Percentiles rank a stretch among this genome's conserved stretches.
Evolutionary conservation across 2,797 vertebrate genomes (phyloP).

Genomic region (Molossus molossus): DNA sequence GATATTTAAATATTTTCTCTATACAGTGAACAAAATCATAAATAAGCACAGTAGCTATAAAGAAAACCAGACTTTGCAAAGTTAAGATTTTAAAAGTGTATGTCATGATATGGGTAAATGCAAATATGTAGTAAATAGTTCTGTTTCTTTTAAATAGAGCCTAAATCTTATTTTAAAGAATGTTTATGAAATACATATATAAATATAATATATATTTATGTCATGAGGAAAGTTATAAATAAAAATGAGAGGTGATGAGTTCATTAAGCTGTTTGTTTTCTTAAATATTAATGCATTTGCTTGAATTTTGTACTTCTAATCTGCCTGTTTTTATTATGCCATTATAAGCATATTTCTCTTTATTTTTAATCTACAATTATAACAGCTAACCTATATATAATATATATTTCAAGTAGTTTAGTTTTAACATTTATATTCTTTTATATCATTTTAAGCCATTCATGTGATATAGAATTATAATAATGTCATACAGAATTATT

Average conservation of each 20-base stretch:
- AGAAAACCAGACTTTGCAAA: background rate
- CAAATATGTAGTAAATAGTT: background rate
- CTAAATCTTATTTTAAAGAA: background rate
- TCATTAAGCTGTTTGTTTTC: background rate
- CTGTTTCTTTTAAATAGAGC: background rate
- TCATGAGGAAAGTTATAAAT: background rate
- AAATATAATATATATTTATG: background rate
- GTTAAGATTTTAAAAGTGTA: constrained; percentile 7
- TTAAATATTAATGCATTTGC: background rate
- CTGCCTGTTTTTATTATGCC: background rate
- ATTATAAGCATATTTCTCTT: background rate
- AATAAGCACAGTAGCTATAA: background rate
- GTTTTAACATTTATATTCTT: background rate
- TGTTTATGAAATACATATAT: background rate
- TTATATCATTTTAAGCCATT: background rate
- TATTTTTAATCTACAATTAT: background rate
- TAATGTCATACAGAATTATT: background rate
- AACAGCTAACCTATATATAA: background rate
- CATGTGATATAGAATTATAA: background rate
- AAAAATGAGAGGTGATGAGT: background rate
- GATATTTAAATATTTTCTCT: background rate
- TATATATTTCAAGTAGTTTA: background rate
- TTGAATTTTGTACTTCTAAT: background rate
- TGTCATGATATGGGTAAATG: background rate
- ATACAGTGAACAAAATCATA: background rate